Percentiles rank a stretch among this genome's conserved stretches.
Conservation (phyloP, 2,113 vertebrate species). For the Rhipidura dahli region DNA sequence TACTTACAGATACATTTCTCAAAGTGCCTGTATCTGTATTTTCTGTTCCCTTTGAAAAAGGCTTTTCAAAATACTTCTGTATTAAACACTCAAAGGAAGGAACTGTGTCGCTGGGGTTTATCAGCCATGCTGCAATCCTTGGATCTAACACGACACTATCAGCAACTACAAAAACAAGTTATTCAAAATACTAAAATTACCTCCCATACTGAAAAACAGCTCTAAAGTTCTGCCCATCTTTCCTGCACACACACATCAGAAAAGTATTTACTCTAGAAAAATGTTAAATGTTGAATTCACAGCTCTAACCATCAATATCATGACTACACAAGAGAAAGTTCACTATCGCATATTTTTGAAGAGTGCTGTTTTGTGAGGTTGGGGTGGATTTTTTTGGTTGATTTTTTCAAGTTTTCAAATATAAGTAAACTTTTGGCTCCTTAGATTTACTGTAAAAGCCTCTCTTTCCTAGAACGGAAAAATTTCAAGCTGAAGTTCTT, state of each 20-base stretch:
- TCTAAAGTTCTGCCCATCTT: background rate
- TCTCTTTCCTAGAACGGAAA: background rate
- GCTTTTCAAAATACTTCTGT: slow-evolving; percentile 71
- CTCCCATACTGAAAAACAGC: background rate
- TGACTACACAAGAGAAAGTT: background rate
- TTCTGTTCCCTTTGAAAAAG: background rate
- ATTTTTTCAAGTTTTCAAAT: background rate
- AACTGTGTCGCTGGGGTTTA: slow-evolving; percentile 81
- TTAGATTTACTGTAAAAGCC: background rate
- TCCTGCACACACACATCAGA: background rate
- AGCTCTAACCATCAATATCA: background rate
- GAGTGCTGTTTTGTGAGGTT: background rate
- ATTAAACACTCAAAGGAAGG: slow-evolving; percentile 82
- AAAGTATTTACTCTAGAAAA: background rate
- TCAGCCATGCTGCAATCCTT: slow-evolving; percentile 86
- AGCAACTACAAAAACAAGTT: slow-evolving; percentile 69
- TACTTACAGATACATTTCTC: slow-evolving; percentile 66
- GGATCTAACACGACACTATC: slow-evolving; percentile 81
- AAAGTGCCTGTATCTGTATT: background rate
- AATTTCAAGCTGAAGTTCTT: background rate
- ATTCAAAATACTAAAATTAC: background rate
- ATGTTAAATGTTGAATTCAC: fast-evolving
- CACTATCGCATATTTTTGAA: background rate
- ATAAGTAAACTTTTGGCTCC: background rate
- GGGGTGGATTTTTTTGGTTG: background rate